Evolutionary conservation across 1,140 invertebrate genomes (phyloP), one percentile per base, ranked within the genome.

Genomic region (Stratiolaelaps scimitus): DNA sequence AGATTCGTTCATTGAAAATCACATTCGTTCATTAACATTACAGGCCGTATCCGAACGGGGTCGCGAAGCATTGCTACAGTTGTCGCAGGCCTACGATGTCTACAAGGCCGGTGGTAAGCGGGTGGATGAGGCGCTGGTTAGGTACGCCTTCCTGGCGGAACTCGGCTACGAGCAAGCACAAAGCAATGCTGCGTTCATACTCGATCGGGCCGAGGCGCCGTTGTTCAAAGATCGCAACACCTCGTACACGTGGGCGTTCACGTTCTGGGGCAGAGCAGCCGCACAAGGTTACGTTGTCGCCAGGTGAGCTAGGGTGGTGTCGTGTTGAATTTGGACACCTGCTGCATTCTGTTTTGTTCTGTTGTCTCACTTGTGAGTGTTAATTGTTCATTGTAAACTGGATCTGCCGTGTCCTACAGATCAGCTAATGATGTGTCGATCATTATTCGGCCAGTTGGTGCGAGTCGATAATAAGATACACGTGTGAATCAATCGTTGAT

Each of bases 111-210:
- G 87, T 40, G 34, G 34, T 40, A 40, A 40, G 10, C 78, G 83
- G 69, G 78, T 85, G n/a, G 83, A 91, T 73, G 83, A 90, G 70
- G 85, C 93, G 1, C 84, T 93, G 69, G 80, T 94, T 53, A 89
- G 90, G 71, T 98, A 98, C 75, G 83, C 89, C 26, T 79, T 98
- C 7, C 77, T 98, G 45, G 87, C 90, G 1, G 95, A 98, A 76
- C 79, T 96, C 64, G 95, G 95, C 1, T 96, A 94, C 74, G 95
- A 98, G 78, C 88, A 94, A 10, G 93, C 93, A n/a, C 93, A 98
- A 77, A 92, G 87, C 70, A 98, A 98, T 78, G 89, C 92, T 7
- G 95, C 92, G 0, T 98, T 87, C 74, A 81, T 98, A 56, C 78
- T 99, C 0, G 94, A 98, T 74, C 81, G 84, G 34, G 34, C 34